Evolutionary conservation across 2,113 vertebrate genomes (phyloP).

Genomic region (Tachysurus vachellii): DNA sequence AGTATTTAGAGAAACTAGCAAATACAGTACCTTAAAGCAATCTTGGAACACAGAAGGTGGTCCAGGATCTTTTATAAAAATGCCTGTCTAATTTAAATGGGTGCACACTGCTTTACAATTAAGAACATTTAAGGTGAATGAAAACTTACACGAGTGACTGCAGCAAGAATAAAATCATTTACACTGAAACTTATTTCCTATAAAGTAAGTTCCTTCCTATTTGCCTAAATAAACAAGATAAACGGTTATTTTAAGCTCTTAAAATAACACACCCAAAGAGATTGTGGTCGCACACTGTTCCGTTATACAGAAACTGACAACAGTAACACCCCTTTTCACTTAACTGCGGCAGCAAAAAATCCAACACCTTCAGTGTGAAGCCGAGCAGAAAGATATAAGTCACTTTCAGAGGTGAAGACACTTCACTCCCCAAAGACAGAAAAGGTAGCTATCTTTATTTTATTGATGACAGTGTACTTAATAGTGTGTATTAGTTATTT

Average conservation of each 20-base stretch:
- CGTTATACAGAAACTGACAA: conserved; percentile 70
- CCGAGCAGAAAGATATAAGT: background rate
- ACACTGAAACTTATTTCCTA: background rate
- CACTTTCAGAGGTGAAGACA: background rate
- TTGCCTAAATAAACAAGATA: background rate
- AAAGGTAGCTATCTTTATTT: conserved; percentile 17
- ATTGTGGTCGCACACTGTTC: conserved; percentile 61
- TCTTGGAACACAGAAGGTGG: background rate
- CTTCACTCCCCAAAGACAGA: conserved; percentile 4
- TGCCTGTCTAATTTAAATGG: background rate
- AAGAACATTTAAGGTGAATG: background rate
- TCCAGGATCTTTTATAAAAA: background rate
- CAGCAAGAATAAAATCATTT: background rate
- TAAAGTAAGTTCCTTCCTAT: background rate
- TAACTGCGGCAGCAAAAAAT: conserved; percentile 46
- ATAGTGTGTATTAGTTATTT: background rate
- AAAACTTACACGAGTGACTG: background rate
- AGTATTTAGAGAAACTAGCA: background rate
- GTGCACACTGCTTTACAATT: background rate
- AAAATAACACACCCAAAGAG: conserved; percentile 47
- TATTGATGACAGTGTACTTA: background rate
- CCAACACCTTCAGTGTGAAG: conserved; percentile 8
- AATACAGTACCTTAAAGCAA: background rate
- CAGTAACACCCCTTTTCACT: conserved; percentile 65
- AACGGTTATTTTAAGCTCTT: background rate